Evolutionary conservation across 2,888 invertebrate species (phyloP).

Genomic region (Helleia helle): DNA sequence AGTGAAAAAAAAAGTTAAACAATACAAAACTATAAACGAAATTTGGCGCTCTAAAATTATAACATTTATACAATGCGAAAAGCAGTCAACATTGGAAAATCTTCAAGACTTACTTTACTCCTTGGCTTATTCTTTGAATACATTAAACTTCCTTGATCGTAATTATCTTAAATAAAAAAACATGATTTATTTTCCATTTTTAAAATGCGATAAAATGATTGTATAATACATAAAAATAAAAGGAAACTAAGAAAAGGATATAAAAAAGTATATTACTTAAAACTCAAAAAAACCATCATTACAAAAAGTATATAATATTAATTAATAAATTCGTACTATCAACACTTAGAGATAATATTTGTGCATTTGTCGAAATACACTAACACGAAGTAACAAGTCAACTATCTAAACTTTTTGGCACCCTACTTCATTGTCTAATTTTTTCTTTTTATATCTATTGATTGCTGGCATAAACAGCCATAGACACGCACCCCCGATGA

Average conservation of each 20-base stretch:
- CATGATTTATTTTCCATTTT: no score
- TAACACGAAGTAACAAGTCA: slow-evolving; percentile 2
- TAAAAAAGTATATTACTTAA: slow-evolving; percentile 5
- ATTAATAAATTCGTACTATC: slow-evolving; percentile 5
- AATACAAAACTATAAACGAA: no score
- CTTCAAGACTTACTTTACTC: no score
- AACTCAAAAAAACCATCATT: slow-evolving; percentile 1
- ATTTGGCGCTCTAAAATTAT: no score
- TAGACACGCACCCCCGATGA: slow-evolving; percentile 80
- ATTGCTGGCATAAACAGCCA: slow-evolving; percentile 87
- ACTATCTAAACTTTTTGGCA: slow-evolving; percentile 14
- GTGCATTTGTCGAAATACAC: slow-evolving; percentile 10
- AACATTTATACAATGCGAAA: no score
- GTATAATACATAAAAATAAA: background rate
- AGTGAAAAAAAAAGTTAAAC: no score
- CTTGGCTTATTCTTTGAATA: no score
- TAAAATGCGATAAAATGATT: no score
- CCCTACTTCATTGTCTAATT: slow-evolving; percentile 19
- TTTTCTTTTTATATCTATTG: slow-evolving; percentile 47
- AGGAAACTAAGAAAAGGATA: background rate
- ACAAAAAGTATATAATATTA: background rate
- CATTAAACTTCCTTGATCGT: no score
- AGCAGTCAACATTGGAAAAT: no score
- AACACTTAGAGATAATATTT: slow-evolving; percentile 9
- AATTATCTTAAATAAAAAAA: no score